A percentile compares a stretch with the other conserved stretches of the same genome.
These are phyloP conservation scores for Melanotaenia nigrans DNA, from an alignment of 2,797 vertebrate species.

Conservation along the genomic window DNA sequence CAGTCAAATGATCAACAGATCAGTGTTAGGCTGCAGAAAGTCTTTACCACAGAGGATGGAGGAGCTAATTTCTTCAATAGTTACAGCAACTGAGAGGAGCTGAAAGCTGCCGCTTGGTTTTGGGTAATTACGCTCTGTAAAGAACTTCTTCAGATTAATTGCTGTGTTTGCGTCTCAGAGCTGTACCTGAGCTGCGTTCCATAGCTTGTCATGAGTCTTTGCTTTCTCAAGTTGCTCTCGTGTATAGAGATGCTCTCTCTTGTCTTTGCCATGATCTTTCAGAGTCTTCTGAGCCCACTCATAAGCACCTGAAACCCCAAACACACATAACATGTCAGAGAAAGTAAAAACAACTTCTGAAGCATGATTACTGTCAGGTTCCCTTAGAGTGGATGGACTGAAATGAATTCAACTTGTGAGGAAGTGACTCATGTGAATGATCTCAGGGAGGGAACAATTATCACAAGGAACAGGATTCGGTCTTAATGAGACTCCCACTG, in stretches of 20 bases:
- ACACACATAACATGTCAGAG: not conserved
- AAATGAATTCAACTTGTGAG: not conserved
- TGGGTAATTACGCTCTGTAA: no score
- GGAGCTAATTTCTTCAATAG: not conserved
- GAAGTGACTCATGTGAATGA: conserved; percentile 1
- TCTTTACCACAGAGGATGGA: no score
- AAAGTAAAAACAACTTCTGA: not conserved
- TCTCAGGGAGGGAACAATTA: not conserved
- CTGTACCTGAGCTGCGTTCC: conserved; percentile 90
- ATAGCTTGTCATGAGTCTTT: conserved; percentile 86
- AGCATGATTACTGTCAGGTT: not conserved
- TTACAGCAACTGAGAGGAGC: no score
- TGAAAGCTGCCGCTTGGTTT: no score
- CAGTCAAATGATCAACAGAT: no score
- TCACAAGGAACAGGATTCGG: not conserved
- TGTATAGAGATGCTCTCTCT: conserved; percentile 81
- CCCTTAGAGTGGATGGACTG: not conserved
- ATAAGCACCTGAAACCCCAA: conserved; percentile 74
- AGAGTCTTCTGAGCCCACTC: conserved; percentile 89
- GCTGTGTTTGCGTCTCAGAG: not conserved
- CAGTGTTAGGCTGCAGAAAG: no score
- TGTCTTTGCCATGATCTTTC: conserved; percentile 85
- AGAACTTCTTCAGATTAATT: not conserved
- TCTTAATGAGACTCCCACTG: conserved; percentile 32
- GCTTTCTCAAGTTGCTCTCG: conserved; percentile 85